Conservation (phyloP, 2,113 vertebrate genomes). For the Uria lomvia region DNA sequence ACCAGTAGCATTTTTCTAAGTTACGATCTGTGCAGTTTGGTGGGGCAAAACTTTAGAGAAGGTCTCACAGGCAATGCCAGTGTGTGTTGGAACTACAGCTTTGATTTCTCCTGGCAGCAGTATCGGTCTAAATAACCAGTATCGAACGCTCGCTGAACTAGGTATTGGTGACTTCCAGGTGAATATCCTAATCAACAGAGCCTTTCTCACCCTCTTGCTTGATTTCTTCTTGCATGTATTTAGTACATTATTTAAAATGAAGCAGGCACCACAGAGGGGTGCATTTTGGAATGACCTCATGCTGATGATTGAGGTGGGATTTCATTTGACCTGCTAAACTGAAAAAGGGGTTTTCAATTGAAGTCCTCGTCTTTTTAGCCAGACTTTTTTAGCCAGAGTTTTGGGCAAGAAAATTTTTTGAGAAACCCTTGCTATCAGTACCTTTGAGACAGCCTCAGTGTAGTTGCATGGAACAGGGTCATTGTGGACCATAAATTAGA, state of each 20-base stretch:
- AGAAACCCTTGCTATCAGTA: background rate
- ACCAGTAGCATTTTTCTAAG: background rate
- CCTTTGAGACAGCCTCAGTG: background rate
- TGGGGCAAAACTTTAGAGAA: background rate
- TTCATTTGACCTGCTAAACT: background rate
- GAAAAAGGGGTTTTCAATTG: background rate
- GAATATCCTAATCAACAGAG: background rate
- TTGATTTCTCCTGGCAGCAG: background rate
- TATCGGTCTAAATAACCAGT: background rate
- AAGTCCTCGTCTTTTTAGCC: background rate
- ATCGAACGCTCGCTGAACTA: fast-evolving
- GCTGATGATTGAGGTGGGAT: background rate
- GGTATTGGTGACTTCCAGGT: background rate
- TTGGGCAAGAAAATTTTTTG: background rate
- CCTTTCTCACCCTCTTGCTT: background rate
- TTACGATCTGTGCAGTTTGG: background rate
- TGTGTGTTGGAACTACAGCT: background rate
- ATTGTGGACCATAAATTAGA: background rate
- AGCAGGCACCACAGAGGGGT: background rate
- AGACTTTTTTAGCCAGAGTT: background rate
- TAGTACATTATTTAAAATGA: fast-evolving
- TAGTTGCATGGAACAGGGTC: background rate
- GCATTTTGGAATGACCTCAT: background rate
- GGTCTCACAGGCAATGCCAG: fast-evolving
- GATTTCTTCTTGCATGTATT: background rate